Evolutionary conservation across 2,888 invertebrate species (phyloP).

Genomic region (Priocnemis perturbator): DNA sequence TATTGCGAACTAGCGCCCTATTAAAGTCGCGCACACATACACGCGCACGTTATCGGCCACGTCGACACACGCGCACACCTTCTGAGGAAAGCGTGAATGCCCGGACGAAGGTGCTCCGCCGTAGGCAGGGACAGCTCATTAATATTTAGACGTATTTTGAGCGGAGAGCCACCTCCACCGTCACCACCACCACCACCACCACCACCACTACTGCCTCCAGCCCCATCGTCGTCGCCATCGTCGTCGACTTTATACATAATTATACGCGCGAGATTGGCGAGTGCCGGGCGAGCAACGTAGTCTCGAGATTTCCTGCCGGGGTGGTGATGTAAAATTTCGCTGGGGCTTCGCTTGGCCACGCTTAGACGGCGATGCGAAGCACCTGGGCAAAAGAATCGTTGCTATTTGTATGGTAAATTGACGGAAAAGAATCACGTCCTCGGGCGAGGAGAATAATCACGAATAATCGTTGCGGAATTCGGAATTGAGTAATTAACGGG

Average conservation of each 20-base stretch:
- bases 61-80: conserved; percentile 28
- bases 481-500: background rate
- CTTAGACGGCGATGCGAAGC: too few relatives aligned
- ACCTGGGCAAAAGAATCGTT: too few relatives aligned
- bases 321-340: conserved; percentile 34
- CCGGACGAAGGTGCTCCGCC: conserved; percentile 63
- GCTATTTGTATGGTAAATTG: too few relatives aligned
- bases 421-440: background rate
- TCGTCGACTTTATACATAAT: conserved; percentile 72
- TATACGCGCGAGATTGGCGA: conserved; percentile 71
- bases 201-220: conserved; percentile 21
- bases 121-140: conserved; percentile 74
- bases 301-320: conserved; percentile 39
- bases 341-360: conserved; percentile 18
- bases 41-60: background rate
- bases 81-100: conserved; percentile 52
- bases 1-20: background rate
- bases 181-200: conserved; percentile 34
- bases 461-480: background rate
- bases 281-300: conserved; percentile 48
- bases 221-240: conserved; percentile 29
- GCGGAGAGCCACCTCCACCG: conserved; percentile 59
- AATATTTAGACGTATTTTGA: conserved; percentile 75
- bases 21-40: too few relatives aligned
- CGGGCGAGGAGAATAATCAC: background rate